Evolutionary conservation across 2,797 vertebrate genomes (phyloP).

Genomic region (Lophius americanus): DNA sequence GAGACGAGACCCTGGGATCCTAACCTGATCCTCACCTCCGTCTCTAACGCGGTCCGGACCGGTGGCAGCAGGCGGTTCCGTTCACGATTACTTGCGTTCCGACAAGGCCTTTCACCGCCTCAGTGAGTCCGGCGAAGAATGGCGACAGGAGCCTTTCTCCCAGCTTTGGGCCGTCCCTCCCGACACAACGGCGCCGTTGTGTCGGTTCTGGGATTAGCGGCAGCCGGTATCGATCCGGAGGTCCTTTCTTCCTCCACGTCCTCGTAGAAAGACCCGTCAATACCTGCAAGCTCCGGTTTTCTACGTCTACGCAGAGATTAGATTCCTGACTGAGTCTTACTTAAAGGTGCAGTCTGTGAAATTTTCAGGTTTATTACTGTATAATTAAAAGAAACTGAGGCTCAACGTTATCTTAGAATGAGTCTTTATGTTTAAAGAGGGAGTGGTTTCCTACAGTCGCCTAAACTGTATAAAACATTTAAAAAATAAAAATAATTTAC

Average conservation of each 20-base stretch:
- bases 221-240: constrained; percentile 65
- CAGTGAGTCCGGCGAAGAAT: constrained; percentile 29
- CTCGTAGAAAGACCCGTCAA: constrained; percentile 62
- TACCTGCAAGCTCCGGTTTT: constrained; percentile 65
- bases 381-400: too few species aligned
- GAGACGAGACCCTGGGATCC: constrained; percentile 24
- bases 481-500: too few species aligned
- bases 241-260: constrained; percentile 60
- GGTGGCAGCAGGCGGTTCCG: too few species aligned
- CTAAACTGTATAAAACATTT: too few species aligned
- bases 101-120: neutral
- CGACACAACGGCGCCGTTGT: constrained; percentile 62
- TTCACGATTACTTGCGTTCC: too few species aligned
- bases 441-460: too few species aligned
- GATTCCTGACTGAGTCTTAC: neutral
- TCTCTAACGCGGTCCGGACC: too few species aligned
- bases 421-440: too few species aligned
- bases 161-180: constrained; percentile 32
- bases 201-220: constrained; percentile 67
- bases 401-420: too few species aligned
- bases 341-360: neutral
- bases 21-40: too few species aligned
- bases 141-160: neutral
- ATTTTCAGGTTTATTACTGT: too few species aligned
- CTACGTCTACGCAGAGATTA: constrained; percentile 38